Conservation (phyloP, 2,888 invertebrate species). For the Siphlonurus alternatus region DNA sequence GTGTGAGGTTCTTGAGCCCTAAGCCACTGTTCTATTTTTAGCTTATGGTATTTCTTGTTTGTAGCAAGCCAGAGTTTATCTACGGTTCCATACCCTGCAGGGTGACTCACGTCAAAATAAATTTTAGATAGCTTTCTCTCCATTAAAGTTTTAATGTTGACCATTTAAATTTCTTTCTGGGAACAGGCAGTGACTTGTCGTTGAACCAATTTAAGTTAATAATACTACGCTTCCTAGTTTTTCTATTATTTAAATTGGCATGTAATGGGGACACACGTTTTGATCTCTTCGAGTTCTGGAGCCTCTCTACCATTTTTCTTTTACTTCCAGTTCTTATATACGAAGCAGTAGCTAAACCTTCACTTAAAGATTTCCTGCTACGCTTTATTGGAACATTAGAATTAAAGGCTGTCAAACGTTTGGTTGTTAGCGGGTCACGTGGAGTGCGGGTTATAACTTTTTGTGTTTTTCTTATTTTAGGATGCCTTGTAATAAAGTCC, state of each 20-base stretch:
- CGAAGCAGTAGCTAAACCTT: too few relatives aligned
- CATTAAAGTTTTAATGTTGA: background rate
- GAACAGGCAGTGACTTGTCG: background rate
- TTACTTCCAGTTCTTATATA: too few relatives aligned
- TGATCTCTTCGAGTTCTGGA: too few relatives aligned
- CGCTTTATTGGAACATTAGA: too few relatives aligned
- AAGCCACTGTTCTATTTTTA: conserved; percentile 10
- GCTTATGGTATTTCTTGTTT: background rate
- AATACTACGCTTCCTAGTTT: background rate
- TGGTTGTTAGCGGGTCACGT: too few relatives aligned
- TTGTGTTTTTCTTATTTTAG: too few relatives aligned
- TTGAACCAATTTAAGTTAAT: background rate
- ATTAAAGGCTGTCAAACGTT: too few relatives aligned
- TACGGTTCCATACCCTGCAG: background rate
- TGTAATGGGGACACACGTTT: too few relatives aligned
- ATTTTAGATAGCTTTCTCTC: background rate
- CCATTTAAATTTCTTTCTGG: background rate
- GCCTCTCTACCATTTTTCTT: too few relatives aligned
- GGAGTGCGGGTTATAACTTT: too few relatives aligned
- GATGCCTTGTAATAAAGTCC: too few relatives aligned
- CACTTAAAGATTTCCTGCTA: too few relatives aligned
- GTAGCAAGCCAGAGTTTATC: background rate
- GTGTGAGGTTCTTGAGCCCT: conserved; percentile 13
- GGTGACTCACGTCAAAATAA: background rate
- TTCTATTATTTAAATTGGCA: background rate